Conservation (phyloP, 1,140 invertebrate genomes). For the Pomacea maculata region DNA sequence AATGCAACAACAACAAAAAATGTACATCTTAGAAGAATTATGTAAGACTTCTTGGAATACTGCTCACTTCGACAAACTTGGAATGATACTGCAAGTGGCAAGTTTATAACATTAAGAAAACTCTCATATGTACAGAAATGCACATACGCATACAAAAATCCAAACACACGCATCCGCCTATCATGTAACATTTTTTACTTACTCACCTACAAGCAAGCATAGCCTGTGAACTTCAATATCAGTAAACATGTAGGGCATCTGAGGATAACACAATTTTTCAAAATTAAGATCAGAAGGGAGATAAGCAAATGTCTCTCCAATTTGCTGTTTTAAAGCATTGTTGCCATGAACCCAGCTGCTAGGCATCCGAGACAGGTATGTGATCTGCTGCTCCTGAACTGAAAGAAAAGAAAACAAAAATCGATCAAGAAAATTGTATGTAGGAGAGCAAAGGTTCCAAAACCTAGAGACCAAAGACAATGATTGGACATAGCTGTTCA, state of each 20-base stretch:
- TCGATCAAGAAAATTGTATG: too few relatives aligned
- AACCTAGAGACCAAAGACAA: too few relatives aligned
- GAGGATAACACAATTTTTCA: conserved; percentile 38
- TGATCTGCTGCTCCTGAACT: conserved; percentile 53
- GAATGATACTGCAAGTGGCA: too few relatives aligned
- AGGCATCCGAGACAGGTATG: conserved; percentile 26
- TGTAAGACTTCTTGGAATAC: too few relatives aligned
- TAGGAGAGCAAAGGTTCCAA: too few relatives aligned
- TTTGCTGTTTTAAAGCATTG: conserved; percentile 10
- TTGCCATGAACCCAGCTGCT: conserved; percentile 32
- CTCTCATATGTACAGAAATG: background rate
- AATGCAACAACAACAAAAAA: too few relatives aligned
- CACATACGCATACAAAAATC: background rate
- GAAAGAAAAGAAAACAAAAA: conserved; percentile 14
- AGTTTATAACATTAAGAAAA: background rate
- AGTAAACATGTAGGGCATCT: conserved; percentile 39
- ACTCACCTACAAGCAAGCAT: conserved; percentile 45
- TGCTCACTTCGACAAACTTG: too few relatives aligned
- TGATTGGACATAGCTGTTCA: too few relatives aligned
- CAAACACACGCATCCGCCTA: conserved; percentile 6
- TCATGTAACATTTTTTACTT: conserved; percentile 1
- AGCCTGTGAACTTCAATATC: conserved; percentile 48
- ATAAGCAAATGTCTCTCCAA: conserved; percentile 37
- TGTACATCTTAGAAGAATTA: too few relatives aligned
- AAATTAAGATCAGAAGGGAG: conserved; percentile 41